Evolutionary conservation across 2,113 vertebrate genomes (phyloP).

Genomic region (Charina bottae): DNA sequence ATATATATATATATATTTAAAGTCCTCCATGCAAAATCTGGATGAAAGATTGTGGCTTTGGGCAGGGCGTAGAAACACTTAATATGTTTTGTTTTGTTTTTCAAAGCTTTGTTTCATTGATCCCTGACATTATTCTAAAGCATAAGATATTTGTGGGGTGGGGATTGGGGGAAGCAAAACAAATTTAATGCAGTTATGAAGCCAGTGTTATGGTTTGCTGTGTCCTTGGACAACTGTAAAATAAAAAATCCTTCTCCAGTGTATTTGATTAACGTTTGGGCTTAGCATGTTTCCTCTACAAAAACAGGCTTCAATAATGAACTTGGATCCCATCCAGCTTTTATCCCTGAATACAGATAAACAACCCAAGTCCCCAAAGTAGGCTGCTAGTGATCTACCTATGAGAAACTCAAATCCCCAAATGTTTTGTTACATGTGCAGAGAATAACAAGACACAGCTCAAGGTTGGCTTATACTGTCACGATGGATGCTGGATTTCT

Average conservation of each 20-base stretch:
- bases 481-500: slow-evolving; percentile 34
- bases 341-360: slow-evolving; percentile 64
- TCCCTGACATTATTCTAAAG: slow-evolving; percentile 70
- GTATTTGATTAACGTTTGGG: slow-evolving; percentile 73
- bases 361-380: slow-evolving; percentile 57
- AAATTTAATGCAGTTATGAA: slow-evolving; percentile 68
- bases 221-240: slow-evolving; percentile 71
- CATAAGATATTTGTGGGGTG: slow-evolving; percentile 58
- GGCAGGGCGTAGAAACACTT: slow-evolving; percentile 71
- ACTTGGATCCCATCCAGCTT: slow-evolving; percentile 59
- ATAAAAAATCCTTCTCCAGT: slow-evolving; percentile 61
- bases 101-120: slow-evolving; percentile 68
- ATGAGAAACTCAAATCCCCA: slow-evolving; percentile 34
- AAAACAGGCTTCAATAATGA: slow-evolving; percentile 65
- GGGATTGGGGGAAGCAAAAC: slow-evolving; percentile 36
- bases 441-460: slow-evolving; percentile 58
- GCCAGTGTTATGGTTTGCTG: slow-evolving; percentile 69
- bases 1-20: no score
- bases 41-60: slow-evolving; percentile 70
- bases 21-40: slow-evolving; percentile 62
- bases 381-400: slow-evolving; percentile 57
- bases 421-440: slow-evolving; percentile 45
- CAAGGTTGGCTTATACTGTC: slow-evolving; percentile 54
- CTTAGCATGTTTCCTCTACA: slow-evolving; percentile 72
- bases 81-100: slow-evolving; percentile 49